Percentiles rank a stretch among this genome's conserved stretches.
Evolutionary conservation across 2,888 invertebrate genomes (phyloP).

Genomic region (Dolichomitus sp.): DNA sequence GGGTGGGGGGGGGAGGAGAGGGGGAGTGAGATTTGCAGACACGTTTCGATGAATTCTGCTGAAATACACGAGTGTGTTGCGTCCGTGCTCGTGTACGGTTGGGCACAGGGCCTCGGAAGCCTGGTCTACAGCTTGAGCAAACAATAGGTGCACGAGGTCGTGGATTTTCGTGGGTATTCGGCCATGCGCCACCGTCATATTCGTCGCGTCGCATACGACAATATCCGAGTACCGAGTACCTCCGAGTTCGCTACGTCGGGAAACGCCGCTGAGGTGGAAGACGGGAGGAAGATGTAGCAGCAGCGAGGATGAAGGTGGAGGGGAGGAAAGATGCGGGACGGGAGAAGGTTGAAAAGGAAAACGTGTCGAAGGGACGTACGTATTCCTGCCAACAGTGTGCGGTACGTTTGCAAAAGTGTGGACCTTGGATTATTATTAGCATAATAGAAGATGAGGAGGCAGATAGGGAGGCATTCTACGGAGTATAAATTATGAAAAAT

Average conservation of each 20-base stretch:
- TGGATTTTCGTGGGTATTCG: constrained; percentile 68
- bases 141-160: constrained; percentile 65
- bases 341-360: constrained; percentile 6
- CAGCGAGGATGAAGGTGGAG: background rate
- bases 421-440: background rate
- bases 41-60: constrained; percentile 50
- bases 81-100: constrained; percentile 38
- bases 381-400: background rate
- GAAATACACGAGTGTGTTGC: constrained; percentile 34
- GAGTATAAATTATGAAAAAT: background rate
- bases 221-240: constrained; percentile 55
- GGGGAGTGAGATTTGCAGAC: constrained; percentile 44
- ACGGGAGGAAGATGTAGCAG: background rate
- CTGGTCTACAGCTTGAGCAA: constrained; percentile 57
- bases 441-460: too few relatives aligned
- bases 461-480: too few relatives aligned
- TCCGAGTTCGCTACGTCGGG: constrained; percentile 46
- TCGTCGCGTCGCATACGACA: constrained; percentile 56
- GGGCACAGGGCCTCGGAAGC: constrained; percentile 65
- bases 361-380: background rate
- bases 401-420: background rate
- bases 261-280: constrained; percentile 19
- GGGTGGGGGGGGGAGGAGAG: too few relatives aligned
- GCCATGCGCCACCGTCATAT: constrained; percentile 67
- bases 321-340: constrained; percentile 10